phyloP scores from a whole-genome alignment of 2,113 vertebrate species.

The Poecile atricapillus region DNA sequence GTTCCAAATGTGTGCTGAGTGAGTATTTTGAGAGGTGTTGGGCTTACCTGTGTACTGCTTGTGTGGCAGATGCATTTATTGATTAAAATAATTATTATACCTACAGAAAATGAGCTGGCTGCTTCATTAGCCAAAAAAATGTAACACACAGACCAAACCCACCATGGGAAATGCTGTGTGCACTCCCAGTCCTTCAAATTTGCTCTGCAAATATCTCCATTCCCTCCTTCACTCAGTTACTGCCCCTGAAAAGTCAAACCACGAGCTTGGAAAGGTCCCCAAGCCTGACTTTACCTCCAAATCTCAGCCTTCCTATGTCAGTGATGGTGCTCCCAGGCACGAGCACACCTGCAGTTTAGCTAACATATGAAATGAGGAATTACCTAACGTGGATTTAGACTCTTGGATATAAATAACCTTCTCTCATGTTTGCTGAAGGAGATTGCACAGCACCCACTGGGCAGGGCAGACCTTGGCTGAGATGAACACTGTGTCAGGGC shows the following conservation, averaged over 20 bases:
- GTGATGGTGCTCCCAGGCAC: background rate
- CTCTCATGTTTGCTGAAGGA: background rate
- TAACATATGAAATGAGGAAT: background rate
- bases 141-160: background rate
- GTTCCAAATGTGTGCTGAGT: background rate
- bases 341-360: background rate
- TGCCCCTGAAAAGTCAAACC: background rate
- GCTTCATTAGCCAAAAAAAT: background rate
- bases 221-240: background rate
- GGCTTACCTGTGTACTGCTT: background rate
- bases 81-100: background rate
- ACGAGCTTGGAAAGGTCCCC: background rate
- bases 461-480: background rate
- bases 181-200: background rate
- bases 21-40: background rate
- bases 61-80: background rate
- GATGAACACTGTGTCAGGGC: background rate
- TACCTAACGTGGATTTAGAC: background rate
- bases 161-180: background rate
- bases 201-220: background rate
- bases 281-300: background rate
- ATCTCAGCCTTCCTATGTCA: accelerated
- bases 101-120: background rate
- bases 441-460: background rate
- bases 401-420: background rate